Evolutionary conservation across 2,113 vertebrate genomes (phyloP).

Genomic region (Sceloporus tristichus): DNA sequence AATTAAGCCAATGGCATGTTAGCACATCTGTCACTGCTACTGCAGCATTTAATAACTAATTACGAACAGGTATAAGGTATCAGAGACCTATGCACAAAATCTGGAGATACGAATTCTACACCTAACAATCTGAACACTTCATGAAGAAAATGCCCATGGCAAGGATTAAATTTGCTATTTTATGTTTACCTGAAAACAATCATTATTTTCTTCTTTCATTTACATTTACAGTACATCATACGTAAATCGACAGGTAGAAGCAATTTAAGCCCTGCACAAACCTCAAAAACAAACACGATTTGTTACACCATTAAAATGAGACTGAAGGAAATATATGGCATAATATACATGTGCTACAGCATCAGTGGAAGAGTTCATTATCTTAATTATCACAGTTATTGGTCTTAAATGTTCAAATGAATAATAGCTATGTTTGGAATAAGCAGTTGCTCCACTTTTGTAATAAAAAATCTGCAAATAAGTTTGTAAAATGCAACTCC

Average conservation of each 20-base stretch:
- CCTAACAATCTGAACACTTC: neutral
- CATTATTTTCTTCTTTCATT: neutral
- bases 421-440: neutral
- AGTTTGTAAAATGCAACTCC: neutral
- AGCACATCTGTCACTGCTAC: neutral
- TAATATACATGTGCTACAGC: neutral
- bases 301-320: neutral
- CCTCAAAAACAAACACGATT: neutral
- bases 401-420: no score
- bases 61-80: neutral
- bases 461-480: neutral
- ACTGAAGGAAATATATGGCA: neutral
- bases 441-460: neutral
- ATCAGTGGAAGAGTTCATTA: no score
- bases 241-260: neutral
- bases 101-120: neutral
- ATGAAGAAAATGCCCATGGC: neutral
- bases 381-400: no score
- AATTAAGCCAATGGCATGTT: neutral
- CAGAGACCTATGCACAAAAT: neutral
- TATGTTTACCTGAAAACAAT: neutral
- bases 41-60: neutral
- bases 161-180: neutral
- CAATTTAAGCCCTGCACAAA: neutral
- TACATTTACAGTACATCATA: neutral